Conservation (phyloP, 2,888 invertebrate genomes). For the Eupeodes luniger region DNA sequence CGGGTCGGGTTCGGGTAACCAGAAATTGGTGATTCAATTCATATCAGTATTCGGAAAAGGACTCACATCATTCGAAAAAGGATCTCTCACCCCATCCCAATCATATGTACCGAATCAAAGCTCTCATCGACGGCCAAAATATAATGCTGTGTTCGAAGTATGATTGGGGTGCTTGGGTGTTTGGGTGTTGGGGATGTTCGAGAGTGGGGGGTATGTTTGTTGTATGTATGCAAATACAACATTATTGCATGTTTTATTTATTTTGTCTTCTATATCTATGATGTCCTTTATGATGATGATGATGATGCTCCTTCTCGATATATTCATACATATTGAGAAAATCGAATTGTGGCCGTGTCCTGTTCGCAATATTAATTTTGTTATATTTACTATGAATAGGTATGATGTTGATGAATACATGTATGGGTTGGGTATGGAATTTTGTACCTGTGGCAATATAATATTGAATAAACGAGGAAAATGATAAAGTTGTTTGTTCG, state of each 20-base stretch:
- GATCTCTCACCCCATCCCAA: neutral
- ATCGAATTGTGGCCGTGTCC: conserved; percentile 47
- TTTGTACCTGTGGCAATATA: conserved; percentile 2
- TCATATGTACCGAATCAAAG: conserved; percentile 44
- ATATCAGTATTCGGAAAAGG: conserved; percentile 58
- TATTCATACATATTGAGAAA: conserved; percentile 11
- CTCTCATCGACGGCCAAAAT: conserved; percentile 34
- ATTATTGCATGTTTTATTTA: conserved; percentile 74
- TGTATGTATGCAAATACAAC: conserved; percentile 68
- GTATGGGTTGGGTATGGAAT: neutral
- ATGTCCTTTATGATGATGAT: conserved; percentile 22
- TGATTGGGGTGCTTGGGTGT: neutral
- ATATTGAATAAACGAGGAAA: neutral
- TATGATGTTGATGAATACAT: conserved; percentile 19
- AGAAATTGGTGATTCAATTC: conserved; percentile 73
- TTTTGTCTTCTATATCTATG: conserved; percentile 44
- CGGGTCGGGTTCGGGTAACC: conserved; percentile 22
- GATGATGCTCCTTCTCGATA: neutral
- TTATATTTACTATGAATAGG: conserved; percentile 59
- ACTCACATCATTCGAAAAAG: conserved; percentile 42
- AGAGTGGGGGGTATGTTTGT: neutral
- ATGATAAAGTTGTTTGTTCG: conserved; percentile 37
- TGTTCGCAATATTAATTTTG: conserved; percentile 68
- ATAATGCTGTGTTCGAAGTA: neutral
- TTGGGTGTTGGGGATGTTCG: neutral